Percentiles rank a stretch among this genome's conserved stretches.
Conservation (phyloP, 2,888 invertebrate genomes). For the Tenthredo livida region DNA sequence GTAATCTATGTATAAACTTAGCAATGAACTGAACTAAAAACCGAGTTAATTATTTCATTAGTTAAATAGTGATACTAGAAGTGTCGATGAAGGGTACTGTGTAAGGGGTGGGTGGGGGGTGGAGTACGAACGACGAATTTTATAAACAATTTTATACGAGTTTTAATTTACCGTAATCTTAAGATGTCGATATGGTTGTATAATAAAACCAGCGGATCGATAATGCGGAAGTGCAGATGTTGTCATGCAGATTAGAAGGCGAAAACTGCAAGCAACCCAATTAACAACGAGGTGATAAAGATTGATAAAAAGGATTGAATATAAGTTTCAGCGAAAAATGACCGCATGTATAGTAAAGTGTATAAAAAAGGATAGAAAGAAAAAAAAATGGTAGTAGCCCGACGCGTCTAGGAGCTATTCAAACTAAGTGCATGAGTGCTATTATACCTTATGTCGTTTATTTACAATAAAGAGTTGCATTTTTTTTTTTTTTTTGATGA, state of each 20-base stretch:
- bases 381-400: slow-evolving; percentile 53
- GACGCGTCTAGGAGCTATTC: slow-evolving; percentile 65
- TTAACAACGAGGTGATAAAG: background rate
- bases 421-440: slow-evolving; percentile 62
- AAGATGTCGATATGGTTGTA: slow-evolving; percentile 9
- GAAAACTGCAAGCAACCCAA: background rate
- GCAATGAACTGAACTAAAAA: background rate
- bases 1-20: background rate
- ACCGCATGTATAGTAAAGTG: background rate
- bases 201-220: background rate
- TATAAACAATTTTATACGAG: slow-evolving; percentile 65
- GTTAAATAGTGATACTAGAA: background rate
- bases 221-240: background rate
- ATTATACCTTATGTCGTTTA: slow-evolving; percentile 58
- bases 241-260: no score
- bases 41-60: background rate
- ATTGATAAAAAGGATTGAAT: background rate
- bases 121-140: background rate
- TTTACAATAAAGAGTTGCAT: slow-evolving; percentile 58
- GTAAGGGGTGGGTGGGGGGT: no score
- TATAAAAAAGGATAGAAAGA: background rate
- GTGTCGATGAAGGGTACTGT: background rate
- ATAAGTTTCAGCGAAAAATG: background rate
- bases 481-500: slow-evolving; percentile 30
- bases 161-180: slow-evolving; percentile 54